Evolutionary conservation across 1,140 invertebrate species (phyloP), one percentile per base, ranked within the genome.

Genomic region (Heterodera carotae): DNA sequence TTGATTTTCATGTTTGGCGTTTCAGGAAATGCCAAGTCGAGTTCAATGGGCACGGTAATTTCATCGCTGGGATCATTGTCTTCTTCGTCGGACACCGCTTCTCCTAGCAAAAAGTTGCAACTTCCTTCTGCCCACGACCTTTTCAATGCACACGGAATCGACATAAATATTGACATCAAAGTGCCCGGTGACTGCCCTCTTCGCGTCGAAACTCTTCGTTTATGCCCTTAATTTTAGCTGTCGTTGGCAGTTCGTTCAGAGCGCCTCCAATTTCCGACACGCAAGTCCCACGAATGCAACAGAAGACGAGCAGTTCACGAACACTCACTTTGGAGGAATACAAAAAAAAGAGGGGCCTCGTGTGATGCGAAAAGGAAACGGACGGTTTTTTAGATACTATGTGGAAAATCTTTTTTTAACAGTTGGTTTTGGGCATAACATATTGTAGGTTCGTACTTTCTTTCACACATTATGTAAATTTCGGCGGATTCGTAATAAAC

Each of bases 81-180:
- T 15, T n/a, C 25, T 36, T 36, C 53, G 48, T 75, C 64, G 15
- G 72, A 36, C 10, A 22, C 18, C 34, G 25, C 68, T 69, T 71
- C 69, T 22, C 43, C n/a, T 48, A 53, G 33, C 43, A 39, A 78
- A 80, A 39, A 62, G 6, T 22, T 8, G 18, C 22, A 43, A 64
- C 59, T 79, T 4, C 62, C 56, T 10, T 62, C 60, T 6, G 33
- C 68, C 18, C 33, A 56, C 36, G 77, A 72, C 27, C n/a, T 80
- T 25, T 79, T 79, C 29, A 79, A 76, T 43, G 78, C 78, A 7
- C 78, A 79, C 39, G 79, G 69, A 34, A 81, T 79, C 27, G 78
- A 79, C 39, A 79, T 79, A 66, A 69, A 79, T 25, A 79, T 79
- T 62, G 68, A 79, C 27, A 36, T 79, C 15, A 71, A 79, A 79